A percentile compares a stretch with the other conserved stretches of the same genome.
These are phyloP conservation scores for Paratrypauchen microcephalus DNA, from an alignment of 2,797 vertebrate genomes.

Conservation along the genomic window DNA sequence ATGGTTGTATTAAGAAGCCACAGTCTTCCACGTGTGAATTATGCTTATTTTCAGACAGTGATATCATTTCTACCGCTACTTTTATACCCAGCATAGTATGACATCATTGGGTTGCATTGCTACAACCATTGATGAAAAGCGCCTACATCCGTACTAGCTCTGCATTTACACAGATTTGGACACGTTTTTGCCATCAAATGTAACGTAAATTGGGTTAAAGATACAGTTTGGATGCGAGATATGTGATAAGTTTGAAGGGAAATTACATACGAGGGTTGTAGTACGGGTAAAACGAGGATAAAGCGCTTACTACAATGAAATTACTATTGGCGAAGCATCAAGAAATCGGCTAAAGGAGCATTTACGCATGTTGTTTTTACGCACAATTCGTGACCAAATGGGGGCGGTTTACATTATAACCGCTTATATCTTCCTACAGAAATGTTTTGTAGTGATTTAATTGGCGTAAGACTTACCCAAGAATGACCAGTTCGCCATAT, in stretches of 20 bases:
- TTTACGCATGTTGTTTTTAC: not conserved
- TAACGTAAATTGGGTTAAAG: constrained; percentile 4
- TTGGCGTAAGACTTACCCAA: constrained; percentile 84
- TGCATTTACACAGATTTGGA: not conserved
- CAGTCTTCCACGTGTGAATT: constrained; percentile 1
- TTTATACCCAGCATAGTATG: constrained; percentile 73
- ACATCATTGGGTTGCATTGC: constrained; percentile 76
- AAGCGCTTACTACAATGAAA: not conserved
- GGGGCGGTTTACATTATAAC: constrained; percentile 20
- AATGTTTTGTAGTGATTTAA: constrained; percentile 12
- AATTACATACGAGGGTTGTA: constrained; percentile 9
- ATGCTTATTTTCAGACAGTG: constrained; percentile 28
- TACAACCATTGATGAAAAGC: constrained; percentile 74
- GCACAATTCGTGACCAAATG: constrained; percentile 24
- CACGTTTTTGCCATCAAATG: constrained; percentile 26
- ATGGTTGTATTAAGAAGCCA: constrained; percentile 22
- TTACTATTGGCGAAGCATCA: not conserved
- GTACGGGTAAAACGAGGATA: not conserved
- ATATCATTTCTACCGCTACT: constrained; percentile 48
- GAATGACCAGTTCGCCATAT: constrained; percentile 93
- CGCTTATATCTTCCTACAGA: constrained; percentile 27
- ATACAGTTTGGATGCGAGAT: not conserved
- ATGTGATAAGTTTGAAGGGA: constrained; percentile 55
- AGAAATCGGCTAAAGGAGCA: not conserved
- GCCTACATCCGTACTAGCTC: constrained; percentile 26